Conservation (phyloP, 2,797 vertebrate genomes). For the Lacerta bilineata region DNA sequence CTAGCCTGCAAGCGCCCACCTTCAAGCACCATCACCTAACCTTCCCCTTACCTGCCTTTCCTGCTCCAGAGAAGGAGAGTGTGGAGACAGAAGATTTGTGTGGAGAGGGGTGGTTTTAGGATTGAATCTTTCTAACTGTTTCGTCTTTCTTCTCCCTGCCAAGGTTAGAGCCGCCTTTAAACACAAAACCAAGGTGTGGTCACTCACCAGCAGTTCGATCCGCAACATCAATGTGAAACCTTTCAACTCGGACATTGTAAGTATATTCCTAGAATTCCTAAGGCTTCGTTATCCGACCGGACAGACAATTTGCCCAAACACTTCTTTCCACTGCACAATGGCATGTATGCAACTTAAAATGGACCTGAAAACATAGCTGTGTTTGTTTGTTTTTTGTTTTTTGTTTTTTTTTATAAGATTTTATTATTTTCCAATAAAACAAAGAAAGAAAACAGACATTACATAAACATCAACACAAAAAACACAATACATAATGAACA, state of each 20-base stretch:
- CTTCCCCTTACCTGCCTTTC: not conserved
- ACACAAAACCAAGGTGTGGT: conserved; percentile 99
- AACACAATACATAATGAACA: no score
- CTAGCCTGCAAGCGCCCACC: no score
- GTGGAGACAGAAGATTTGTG: no score
- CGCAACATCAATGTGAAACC: conserved; percentile 92
- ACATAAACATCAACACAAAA: no score
- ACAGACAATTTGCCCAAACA: not conserved
- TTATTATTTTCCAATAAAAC: no score
- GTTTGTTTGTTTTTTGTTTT: no score
- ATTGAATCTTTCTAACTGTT: not conserved
- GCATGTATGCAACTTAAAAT: no score
- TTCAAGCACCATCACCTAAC: not conserved
- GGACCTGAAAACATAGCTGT: no score
- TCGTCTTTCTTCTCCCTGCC: not conserved
- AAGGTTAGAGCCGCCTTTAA: conserved; percentile 97
- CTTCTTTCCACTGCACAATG: no score
- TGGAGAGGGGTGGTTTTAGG: not conserved
- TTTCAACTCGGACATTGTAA: conserved; percentile 95
- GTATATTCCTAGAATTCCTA: conserved; percentile 62
- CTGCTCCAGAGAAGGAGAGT: not conserved
- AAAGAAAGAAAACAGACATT: no score
- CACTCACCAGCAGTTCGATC: conserved; percentile 92
- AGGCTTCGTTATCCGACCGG: rapidly evolving
- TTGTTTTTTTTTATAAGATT: no score